Evolutionary conservation across 2,888 invertebrate species (phyloP).

Genomic region (Helleia helle): DNA sequence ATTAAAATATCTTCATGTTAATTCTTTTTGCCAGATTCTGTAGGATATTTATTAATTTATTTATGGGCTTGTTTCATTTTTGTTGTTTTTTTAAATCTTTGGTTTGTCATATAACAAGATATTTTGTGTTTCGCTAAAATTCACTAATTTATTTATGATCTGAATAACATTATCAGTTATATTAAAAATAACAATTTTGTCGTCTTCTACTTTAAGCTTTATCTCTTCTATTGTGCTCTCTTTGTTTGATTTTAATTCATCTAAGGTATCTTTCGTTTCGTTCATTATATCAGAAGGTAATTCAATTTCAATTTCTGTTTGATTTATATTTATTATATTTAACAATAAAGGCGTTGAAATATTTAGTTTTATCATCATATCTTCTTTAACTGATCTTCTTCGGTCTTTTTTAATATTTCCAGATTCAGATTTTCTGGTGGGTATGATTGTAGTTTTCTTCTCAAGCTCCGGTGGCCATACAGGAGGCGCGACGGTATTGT

Average conservation of each 20-base stretch:
- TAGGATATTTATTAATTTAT: too few species aligned
- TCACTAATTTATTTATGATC: neutral
- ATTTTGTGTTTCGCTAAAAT: neutral
- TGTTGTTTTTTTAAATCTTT: neutral
- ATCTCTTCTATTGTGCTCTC: conserved; percentile 1
- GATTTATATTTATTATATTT: conserved; percentile 31
- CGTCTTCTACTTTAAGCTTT: neutral
- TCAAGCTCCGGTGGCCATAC: too few species aligned
- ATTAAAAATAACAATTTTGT: neutral
- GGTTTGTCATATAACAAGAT: neutral
- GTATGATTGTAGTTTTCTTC: too few species aligned
- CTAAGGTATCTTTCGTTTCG: too few species aligned
- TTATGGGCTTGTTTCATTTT: neutral
- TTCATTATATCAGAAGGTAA: conserved; percentile 21
- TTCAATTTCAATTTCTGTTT: conserved; percentile 37
- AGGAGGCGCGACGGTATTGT: neutral
- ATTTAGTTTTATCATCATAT: too few species aligned
- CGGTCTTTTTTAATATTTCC: too few species aligned
- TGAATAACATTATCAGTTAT: neutral
- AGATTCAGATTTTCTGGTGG: too few species aligned
- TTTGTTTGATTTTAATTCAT: conserved; percentile 14
- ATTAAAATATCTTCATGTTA: too few species aligned
- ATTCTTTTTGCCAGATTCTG: too few species aligned
- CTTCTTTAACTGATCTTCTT: conserved; percentile 31
- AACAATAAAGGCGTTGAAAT: conserved; percentile 24